These are phyloP conservation scores for Orientallactaga sibirica DNA, from an alignment of 2,797 vertebrate genomes.

Conservation along the genomic window DNA sequence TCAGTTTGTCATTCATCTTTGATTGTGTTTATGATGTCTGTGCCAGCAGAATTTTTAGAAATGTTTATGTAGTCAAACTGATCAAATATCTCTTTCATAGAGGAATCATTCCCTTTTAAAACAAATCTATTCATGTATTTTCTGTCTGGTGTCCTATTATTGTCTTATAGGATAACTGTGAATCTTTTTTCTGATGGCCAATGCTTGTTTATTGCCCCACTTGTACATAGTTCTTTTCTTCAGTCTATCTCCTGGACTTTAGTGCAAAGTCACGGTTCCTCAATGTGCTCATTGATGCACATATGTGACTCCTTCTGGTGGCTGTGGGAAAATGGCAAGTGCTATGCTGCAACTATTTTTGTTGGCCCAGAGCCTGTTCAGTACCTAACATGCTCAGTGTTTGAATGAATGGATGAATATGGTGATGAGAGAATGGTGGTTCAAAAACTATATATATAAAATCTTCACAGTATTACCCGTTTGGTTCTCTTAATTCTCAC, in stretches of 20 bases:
- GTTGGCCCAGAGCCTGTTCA: not conserved
- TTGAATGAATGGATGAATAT: slow-evolving; percentile 27
- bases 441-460: not conserved
- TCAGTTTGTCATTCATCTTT: slow-evolving; percentile 60
- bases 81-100: slow-evolving; percentile 57
- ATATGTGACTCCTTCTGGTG: not conserved
- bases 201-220: not conserved
- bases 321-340: not conserved
- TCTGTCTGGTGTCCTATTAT: slow-evolving; percentile 49
- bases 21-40: slow-evolving; percentile 62
- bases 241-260: not conserved
- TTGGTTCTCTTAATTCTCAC: slow-evolving; percentile 15
- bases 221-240: slow-evolving; percentile 37
- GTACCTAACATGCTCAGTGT: not conserved
- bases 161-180: slow-evolving; percentile 6
- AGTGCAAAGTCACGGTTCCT: not conserved
- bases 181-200: slow-evolving; percentile 45
- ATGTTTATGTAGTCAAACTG: slow-evolving; percentile 57
- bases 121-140: slow-evolving; percentile 27
- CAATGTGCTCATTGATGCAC: not conserved
- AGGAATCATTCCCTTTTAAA: slow-evolving; percentile 49
- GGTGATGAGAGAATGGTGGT: not conserved
- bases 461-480: not conserved
- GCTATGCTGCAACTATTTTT: not conserved
- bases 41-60: not conserved